phyloP scores from a whole-genome alignment of 2,113 vertebrate genomes.

The Elachura formosa region DNA sequence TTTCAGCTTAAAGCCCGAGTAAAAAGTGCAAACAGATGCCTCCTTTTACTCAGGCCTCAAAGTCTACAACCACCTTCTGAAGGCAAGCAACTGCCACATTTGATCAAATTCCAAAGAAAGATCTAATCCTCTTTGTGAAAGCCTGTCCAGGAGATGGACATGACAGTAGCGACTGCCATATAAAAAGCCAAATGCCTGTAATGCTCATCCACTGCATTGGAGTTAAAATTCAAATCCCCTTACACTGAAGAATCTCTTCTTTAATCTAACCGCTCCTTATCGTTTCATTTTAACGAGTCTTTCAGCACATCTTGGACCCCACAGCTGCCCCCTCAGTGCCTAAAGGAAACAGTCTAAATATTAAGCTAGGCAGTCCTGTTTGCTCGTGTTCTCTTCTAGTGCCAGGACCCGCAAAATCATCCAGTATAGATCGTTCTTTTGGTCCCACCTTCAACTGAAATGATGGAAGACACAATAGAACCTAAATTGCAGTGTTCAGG shows the following conservation, averaged over 20 bases:
- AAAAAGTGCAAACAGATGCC: background rate
- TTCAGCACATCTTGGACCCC: background rate
- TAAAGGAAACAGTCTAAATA: background rate
- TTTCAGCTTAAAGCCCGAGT: background rate
- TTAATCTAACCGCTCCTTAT: background rate
- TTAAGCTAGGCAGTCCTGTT: background rate
- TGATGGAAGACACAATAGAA: background rate
- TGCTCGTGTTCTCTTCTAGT: background rate
- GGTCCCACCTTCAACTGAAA: background rate
- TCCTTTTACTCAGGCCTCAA: background rate
- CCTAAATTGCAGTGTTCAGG: fast-evolving
- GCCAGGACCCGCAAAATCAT: background rate
- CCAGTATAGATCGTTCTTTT: background rate
- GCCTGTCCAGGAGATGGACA: background rate
- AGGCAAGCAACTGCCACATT: fast-evolving
- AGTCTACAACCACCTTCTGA: background rate
- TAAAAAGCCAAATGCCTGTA: background rate
- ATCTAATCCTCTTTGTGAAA: background rate
- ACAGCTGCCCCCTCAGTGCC: background rate
- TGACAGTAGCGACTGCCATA: background rate
- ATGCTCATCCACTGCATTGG: background rate
- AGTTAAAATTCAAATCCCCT: background rate
- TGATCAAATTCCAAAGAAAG: background rate
- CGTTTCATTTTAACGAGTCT: background rate
- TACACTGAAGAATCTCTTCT: background rate